Evolutionary conservation across 2,113 vertebrate species (phyloP).

Genomic region (Terrapene triunguis): DNA sequence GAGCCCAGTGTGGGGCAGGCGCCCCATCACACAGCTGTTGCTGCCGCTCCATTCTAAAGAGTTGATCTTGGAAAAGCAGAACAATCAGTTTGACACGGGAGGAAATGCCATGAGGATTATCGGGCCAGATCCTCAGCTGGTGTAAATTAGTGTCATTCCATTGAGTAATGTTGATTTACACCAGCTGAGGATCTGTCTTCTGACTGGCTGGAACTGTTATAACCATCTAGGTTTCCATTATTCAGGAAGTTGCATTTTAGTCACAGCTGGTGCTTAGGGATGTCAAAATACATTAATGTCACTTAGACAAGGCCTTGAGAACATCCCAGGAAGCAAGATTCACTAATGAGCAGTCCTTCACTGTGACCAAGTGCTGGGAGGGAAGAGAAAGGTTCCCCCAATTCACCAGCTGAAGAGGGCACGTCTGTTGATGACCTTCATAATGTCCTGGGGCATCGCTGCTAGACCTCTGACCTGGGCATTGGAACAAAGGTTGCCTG

Average conservation of each 20-base stretch:
- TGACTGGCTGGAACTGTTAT: background rate
- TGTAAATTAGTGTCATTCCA: background rate
- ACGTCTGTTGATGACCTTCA: accelerated
- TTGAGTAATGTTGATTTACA: accelerated
- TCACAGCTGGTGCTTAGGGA: constrained; percentile 31
- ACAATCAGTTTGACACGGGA: background rate
- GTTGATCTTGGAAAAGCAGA: accelerated
- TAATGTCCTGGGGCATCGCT: accelerated
- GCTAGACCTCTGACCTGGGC: background rate
- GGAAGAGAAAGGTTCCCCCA: accelerated
- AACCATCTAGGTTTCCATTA: background rate
- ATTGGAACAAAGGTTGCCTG: background rate
- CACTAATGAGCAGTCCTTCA: background rate
- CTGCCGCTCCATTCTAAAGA: background rate
- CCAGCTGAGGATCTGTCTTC: accelerated
- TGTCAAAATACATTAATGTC: constrained; percentile 34
- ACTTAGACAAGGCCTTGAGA: constrained; percentile 39
- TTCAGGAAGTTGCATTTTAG: background rate
- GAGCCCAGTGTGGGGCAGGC: no score
- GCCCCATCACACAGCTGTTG: background rate
- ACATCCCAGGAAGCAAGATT: background rate
- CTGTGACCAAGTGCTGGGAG: background rate
- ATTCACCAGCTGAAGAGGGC: accelerated
- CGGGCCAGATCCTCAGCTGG: background rate
- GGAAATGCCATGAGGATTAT: background rate